Evolutionary conservation across 1,140 invertebrate species (phyloP), one percentile per base, ranked within the genome.

Genomic region (Procambarus virginalis): DNA sequence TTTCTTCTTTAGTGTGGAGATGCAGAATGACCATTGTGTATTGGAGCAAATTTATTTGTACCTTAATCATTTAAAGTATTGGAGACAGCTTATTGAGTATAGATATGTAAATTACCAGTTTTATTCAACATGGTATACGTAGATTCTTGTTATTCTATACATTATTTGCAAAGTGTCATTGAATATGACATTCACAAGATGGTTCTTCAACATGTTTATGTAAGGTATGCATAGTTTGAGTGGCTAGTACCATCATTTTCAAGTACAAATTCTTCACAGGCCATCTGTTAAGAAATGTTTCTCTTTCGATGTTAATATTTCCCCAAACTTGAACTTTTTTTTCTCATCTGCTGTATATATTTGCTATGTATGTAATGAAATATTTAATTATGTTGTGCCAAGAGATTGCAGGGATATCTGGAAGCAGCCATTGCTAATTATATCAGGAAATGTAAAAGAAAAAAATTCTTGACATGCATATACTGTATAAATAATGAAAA

Each of bases 221-320:
- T 34, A 46, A 58, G 3, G 55, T 80, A 49, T 80, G 78, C 49
- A 80, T 55, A 49, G 78, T n/a, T 58, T 55, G 78, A 12, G 17
- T 22, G 49, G 49, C 49, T 80, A 80, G 49, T 58, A 80, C 49
- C 78, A 80, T 80, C 78, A 80, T 14, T 58, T 80, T 58, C 55
- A 80, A 80, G 78, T 80, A 80, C 78, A 80, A 80, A 80, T 80
- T 80, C 78, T 34, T 80, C 49, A 80, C 55, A n/a, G 55, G 78
- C 55, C 78, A 80, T 80, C 78, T 80, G 78, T 55, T 46, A 22
- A 10, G 3, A 80, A 49, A 58, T 80, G 78, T 8, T 58, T 3
- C 49, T 80, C 46, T 9, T 51, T n/a, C 49, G 48, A 80, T 58
- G 34, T 80, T 80, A 49, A 80, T 80, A 80, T 80, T n/a, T 34